These are phyloP conservation scores for Papilio aristodemus DNA, from an alignment of 1,140 invertebrate genomes.

Conservation along the genomic window DNA sequence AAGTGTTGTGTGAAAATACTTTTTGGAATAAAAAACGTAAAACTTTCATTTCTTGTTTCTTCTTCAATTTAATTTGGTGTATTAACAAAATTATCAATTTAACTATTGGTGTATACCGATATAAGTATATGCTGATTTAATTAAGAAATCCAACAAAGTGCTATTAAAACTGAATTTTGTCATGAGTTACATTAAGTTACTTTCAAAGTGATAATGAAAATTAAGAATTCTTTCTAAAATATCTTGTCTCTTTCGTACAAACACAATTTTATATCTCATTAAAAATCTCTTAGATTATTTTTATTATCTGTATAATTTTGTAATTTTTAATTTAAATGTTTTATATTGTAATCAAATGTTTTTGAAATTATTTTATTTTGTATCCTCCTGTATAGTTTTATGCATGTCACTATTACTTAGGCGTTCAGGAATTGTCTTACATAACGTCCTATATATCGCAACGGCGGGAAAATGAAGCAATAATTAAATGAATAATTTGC, in stretches of 20 bases:
- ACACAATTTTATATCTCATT: too few species aligned
- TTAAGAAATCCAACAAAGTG: not conserved
- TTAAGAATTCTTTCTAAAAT: too few species aligned
- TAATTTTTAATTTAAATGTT: too few species aligned
- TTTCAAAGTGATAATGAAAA: too few species aligned
- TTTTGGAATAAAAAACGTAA: too few species aligned
- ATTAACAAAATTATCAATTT: too few species aligned
- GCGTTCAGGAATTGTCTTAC: conserved; percentile 1
- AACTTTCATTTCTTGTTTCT: too few species aligned
- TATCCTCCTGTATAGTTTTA: not conserved
- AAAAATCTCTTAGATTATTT: too few species aligned
- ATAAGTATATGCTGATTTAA: not conserved
- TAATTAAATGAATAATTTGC: conserved; percentile 48
- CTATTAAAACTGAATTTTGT: not conserved
- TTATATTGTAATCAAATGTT: too few species aligned
- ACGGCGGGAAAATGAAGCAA: conserved; percentile 42
- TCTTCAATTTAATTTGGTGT: too few species aligned
- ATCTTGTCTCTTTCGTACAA: too few species aligned
- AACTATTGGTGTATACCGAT: not conserved
- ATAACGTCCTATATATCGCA: conserved; percentile 20
- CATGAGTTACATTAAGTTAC: not conserved
- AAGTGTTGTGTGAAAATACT: not conserved
- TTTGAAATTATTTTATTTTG: not conserved
- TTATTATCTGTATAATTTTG: too few species aligned
- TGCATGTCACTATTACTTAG: not conserved